Conservation (phyloP, 1,140 invertebrate species). For the Drosophila teissieri region DNA sequence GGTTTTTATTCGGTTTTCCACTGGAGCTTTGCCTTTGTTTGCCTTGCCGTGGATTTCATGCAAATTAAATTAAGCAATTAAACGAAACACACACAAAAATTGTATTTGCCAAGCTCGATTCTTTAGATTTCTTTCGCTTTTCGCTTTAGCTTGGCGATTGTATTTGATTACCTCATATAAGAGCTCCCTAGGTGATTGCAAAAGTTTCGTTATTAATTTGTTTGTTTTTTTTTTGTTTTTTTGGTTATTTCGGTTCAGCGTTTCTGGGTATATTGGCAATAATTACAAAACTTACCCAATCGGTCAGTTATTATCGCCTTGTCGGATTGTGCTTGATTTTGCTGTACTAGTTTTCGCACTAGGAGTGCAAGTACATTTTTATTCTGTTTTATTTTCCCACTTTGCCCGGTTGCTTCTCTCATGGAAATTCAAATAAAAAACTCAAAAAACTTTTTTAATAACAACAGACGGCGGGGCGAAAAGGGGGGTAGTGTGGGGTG, state of each 20-base stretch:
- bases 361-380: constrained; percentile 12
- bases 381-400: constrained; percentile 19
- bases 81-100: constrained; percentile 45
- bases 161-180: constrained; percentile 45
- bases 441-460: constrained; percentile 61
- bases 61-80: constrained; percentile 82
- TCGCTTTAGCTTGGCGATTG: constrained; percentile 14
- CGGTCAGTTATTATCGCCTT: constrained; percentile 40
- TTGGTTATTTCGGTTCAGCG: neutral
- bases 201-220: constrained; percentile 46
- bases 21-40: constrained; percentile 25
- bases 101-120: constrained; percentile 39
- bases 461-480: constrained; percentile 10
- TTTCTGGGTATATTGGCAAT: constrained; percentile 34
- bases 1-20: constrained; percentile 47
- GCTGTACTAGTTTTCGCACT: constrained; percentile 18
- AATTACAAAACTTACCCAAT: constrained; percentile 41
- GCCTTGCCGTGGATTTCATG: constrained; percentile 62
- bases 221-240: neutral
- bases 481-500: neutral
- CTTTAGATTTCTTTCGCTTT: constrained; percentile 34
- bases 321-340: constrained; percentile 1
- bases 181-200: constrained; percentile 34
- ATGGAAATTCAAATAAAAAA: constrained; percentile 58
- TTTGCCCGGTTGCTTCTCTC: constrained; percentile 19